Evolutionary conservation across 2,888 invertebrate genomes (phyloP), one percentile per base, ranked within the genome.

Genomic region (Erannis defoliaria): DNA sequence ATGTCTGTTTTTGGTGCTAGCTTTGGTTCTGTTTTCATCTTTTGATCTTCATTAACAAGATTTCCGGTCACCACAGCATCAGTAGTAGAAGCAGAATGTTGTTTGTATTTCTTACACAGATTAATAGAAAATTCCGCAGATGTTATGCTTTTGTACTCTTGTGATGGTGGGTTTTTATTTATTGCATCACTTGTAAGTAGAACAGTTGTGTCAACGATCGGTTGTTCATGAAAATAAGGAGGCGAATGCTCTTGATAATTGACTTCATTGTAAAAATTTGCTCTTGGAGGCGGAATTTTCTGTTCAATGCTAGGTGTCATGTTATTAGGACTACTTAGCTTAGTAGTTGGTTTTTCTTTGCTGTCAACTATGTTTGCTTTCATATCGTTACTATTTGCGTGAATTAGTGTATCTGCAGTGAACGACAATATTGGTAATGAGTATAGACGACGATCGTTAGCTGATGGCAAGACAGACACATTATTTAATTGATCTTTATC

Each of bases 401-500:
- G 50, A 18, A 23, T 29, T 12, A 37, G 35, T n/a, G 57, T 70
- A 19, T 66, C 59, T 18, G 33, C 31, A 42, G 26, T 37, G 18
- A 55, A 16, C 16, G 54, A 69, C 26, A 26, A 26, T 26, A 26
- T 26, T 26, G 26, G 8, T 26, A 26, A 26, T 8, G 26, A 26
- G 26, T n/a, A 26, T 8, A 4, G 26, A 5, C 5, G 26, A 26
- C 26, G 26, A 8, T 78, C 73, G 72, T 80, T 81, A 80, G 70
- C 58, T 78, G 75, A 76, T 80, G 75, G 53, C 21, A 58, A 6
- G 55, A 48, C 40, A 61, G 46, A 54, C 59, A 62, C 64, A 77
- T 78, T 78, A 80, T 70, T 78, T 75, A 80, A 76, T 78, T 73
- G 75, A 43, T 78, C 72, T 64, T 77, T 77, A 67, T 60, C 58